phyloP scores from a whole-genome alignment of 1,140 invertebrate species.

The Gonioctena quinquepunctata region DNA sequence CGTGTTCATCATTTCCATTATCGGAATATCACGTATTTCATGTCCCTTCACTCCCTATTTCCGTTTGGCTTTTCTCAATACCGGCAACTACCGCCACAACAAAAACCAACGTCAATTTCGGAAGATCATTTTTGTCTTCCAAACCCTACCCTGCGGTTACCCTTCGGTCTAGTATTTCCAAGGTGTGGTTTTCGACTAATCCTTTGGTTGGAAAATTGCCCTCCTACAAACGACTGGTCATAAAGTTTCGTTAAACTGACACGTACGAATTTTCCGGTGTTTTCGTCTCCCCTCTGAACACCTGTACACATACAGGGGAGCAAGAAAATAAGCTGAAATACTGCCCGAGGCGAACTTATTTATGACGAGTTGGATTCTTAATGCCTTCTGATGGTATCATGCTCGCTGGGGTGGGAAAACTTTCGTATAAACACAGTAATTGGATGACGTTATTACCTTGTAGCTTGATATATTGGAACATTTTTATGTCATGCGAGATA shows the following conservation, averaged over 20 bases:
- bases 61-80: neutral
- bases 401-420: neutral
- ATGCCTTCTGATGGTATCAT: conserved; percentile 4
- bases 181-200: neutral
- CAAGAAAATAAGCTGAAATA: neutral
- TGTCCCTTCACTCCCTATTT: neutral
- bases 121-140: neutral
- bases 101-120: neutral
- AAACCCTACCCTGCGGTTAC: neutral
- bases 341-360: neutral
- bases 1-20: too few relatives aligned
- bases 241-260: conserved; percentile 15
- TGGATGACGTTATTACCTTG: conserved; percentile 10
- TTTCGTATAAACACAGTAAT: neutral
- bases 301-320: conserved; percentile 5
- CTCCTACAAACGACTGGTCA: neutral
- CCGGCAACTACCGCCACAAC: neutral
- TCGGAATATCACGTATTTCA: neutral
- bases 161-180: neutral
- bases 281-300: neutral
- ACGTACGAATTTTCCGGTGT: neutral
- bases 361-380: neutral
- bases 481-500: neutral
- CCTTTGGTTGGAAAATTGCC: neutral
- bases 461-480: conserved; percentile 2